phyloP scores from a whole-genome alignment of 2,888 invertebrate species.

The Tetragonula carbonaria region DNA sequence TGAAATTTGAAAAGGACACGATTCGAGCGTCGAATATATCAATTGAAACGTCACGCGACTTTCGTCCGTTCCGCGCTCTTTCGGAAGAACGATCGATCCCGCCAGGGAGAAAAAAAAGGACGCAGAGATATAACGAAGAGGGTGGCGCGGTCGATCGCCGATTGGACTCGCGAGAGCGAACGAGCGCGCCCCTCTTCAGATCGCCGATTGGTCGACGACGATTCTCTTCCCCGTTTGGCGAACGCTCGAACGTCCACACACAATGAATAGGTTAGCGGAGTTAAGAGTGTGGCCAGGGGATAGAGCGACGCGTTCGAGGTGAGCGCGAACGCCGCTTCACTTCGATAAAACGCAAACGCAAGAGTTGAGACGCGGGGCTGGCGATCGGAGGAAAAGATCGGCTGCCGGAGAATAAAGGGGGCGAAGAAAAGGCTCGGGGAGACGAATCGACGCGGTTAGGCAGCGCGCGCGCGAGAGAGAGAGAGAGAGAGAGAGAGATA shows the following conservation, averaged over 20 bases:
- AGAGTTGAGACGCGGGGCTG: slow-evolving; percentile 34
- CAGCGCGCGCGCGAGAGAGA: neutral
- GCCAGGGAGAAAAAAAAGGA: neutral
- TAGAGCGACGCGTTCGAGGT: neutral
- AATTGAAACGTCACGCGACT: neutral
- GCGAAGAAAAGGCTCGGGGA: slow-evolving; percentile 48
- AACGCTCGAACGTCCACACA: neutral
- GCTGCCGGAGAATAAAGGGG: slow-evolving; percentile 41
- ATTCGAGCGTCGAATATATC: neutral
- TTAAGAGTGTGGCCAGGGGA: slow-evolving; percentile 7
- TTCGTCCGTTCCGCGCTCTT: neutral
- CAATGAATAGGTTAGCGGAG: slow-evolving; percentile 1
- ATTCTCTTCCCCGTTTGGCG: neutral
- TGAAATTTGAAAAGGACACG: slow-evolving; percentile 1
- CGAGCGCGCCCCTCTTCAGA: neutral
- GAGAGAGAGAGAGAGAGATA: slow-evolving; percentile 3
- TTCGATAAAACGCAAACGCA: slow-evolving; percentile 46
- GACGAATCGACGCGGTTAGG: slow-evolving; percentile 41
- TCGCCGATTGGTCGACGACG: neutral
- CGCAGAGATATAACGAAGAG: neutral
- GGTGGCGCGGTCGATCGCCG: neutral
- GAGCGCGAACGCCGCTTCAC: slow-evolving; percentile 10
- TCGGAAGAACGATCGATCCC: neutral
- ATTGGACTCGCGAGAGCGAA: neutral
- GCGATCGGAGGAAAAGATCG: slow-evolving; percentile 2